Percentiles rank a stretch among this genome's conserved stretches.
phyloP scores from a whole-genome alignment of 1,140 invertebrate species.

The Euglossa dilemma region DNA sequence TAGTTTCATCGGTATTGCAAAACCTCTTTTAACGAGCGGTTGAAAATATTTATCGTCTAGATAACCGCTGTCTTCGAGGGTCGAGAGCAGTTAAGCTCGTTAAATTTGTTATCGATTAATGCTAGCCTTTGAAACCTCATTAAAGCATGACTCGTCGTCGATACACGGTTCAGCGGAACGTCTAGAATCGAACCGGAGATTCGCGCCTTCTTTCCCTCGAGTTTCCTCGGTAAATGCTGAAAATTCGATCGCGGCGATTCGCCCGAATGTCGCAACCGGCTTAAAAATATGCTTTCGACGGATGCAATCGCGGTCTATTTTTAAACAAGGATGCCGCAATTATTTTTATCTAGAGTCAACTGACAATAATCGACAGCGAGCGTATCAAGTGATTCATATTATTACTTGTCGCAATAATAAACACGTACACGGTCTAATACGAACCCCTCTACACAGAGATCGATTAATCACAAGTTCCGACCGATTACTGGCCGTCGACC shows the following conservation, averaged over 20 bases:
- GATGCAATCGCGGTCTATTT: conserved; percentile 35
- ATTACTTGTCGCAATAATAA: conserved; percentile 59
- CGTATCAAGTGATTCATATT: conserved; percentile 57
- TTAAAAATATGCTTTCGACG: not conserved
- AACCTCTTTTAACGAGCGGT: conserved; percentile 31
- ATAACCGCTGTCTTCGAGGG: conserved; percentile 50
- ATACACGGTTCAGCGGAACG: not conserved
- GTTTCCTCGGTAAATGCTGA: not conserved
- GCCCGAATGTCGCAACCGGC: not conserved
- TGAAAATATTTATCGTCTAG: conserved; percentile 43
- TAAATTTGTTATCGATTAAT: conserved; percentile 55
- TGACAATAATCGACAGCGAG: conserved; percentile 20
- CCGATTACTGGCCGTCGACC: conserved; percentile 28
- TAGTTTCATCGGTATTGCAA: conserved; percentile 41
- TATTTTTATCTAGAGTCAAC: conserved; percentile 47
- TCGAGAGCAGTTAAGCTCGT: conserved; percentile 49
- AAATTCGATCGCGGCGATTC: not conserved
- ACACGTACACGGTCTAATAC: conserved; percentile 34
- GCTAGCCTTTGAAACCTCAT: conserved; percentile 44
- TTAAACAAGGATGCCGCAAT: conserved; percentile 27
- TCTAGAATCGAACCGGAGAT: not conserved
- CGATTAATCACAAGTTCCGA: conserved; percentile 51
- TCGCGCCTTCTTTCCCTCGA: not conserved
- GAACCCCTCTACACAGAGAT: conserved; percentile 8
- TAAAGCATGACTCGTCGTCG: conserved; percentile 28